Evolutionary conservation across 1,140 invertebrate genomes (phyloP), one percentile per base, ranked within the genome.

Genomic region (Globodera ellingtonae): DNA sequence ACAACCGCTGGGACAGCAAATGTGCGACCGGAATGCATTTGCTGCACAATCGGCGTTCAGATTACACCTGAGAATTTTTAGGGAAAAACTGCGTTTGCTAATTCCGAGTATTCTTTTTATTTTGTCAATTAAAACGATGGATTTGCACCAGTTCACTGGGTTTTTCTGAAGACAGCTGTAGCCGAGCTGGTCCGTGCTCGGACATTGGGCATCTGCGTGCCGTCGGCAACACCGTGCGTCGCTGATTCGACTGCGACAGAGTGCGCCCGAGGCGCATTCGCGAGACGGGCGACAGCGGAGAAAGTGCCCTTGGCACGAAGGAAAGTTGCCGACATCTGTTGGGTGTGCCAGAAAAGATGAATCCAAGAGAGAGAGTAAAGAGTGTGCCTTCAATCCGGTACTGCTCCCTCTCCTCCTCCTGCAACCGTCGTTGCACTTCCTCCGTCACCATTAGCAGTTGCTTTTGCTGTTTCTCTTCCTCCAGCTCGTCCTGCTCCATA

Each of bases 1-100:
- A 47, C 78, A 79, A 18, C 78, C 78, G 18, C 79, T 79, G 59
- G 78, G 78, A 18, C 78, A 79, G 46, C 78, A 79, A 79, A 79
- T 79, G 35, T 81, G 74, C 48, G 59, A 66, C n/a, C 46, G 71
- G 18, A 79, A 24, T 6, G 62, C n/a, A 79, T 79, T 79, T 79
- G 78, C 62, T 3, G 70, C 78, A 47, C 78, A 79, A 50, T 79
- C 78, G n/a, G 48, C 4, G 44, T 79, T 79, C n/a, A 56, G 4
- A 75, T 79, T 79, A n/a, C 78, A 79, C 78, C 78, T 21, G 7
- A 79, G 56, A 78, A 8, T 2, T 35, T 35, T 35, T 35, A 9
- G n/a, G 66, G n/a, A 15, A 15, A 15, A 48, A 76, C 72, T 18
- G 3, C 81, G 9, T 35, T n/a, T 69, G 18, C 35, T n/a, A 6